phyloP scores from a whole-genome alignment of 2,888 invertebrate species.

The Alviniconcha strummeri region DNA sequence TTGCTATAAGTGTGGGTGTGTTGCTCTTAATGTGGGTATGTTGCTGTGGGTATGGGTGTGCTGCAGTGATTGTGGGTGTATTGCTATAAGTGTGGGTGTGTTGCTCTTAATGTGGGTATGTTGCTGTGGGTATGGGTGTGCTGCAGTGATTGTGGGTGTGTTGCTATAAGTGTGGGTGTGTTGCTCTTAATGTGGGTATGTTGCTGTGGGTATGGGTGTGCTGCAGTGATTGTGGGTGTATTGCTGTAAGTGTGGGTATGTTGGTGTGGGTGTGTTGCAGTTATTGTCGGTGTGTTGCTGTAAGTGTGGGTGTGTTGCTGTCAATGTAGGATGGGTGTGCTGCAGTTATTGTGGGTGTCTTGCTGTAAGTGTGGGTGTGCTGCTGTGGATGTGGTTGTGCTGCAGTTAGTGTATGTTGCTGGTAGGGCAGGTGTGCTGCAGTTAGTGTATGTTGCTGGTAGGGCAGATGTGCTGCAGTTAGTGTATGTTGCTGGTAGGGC shows the following conservation, averaged over 20 bases:
- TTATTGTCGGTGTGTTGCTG: not conserved
- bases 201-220: not conserved
- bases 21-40: too few relatives aligned
- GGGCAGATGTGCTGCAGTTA: too few relatives aligned
- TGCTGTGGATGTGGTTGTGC: not conserved
- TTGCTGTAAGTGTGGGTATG: not conserved
- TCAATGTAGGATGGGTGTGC: not conserved
- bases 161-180: not conserved
- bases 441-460: too few relatives aligned
- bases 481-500: too few relatives aligned
- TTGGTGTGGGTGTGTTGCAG: not conserved
- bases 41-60: too few relatives aligned
- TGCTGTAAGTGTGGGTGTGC: not conserved
- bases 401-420: not conserved
- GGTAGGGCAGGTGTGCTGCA: too few relatives aligned
- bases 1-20: too few relatives aligned
- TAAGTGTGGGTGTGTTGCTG: not conserved
- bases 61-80: too few relatives aligned
- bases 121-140: too few relatives aligned
- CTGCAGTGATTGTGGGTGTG: not conserved
- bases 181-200: not conserved
- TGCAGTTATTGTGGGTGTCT: not conserved
- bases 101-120: too few relatives aligned
- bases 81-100: too few relatives aligned
- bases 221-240: not conserved